Conservation (phyloP, 2,888 invertebrate species). For the Pharmacophagus antenor region DNA sequence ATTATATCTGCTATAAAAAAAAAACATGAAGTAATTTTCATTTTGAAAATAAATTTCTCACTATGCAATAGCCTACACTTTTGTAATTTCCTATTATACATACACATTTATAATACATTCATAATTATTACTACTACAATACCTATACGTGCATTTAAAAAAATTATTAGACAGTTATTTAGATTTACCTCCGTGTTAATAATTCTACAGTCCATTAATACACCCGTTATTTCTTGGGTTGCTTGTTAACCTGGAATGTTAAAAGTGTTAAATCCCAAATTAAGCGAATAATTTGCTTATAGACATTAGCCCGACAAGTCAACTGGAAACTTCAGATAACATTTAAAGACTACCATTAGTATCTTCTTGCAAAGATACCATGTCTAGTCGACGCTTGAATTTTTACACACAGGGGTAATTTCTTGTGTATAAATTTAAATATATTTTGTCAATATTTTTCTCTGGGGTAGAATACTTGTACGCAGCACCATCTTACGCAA, state of each 20-base stretch:
- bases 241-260: background rate
- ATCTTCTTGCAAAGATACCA: background rate
- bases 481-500: too few species aligned
- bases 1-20: too few species aligned
- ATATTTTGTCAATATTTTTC: background rate
- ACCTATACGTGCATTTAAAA: background rate
- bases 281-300: background rate
- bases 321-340: slow-evolving; percentile 7
- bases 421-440: background rate
- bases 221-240: background rate
- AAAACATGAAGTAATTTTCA: too few species aligned
- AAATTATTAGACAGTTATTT: too few species aligned
- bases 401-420: too few species aligned
- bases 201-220: too few species aligned
- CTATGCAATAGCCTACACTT: background rate
- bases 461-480: background rate
- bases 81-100: background rate
- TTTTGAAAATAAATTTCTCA: too few species aligned
- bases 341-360: slow-evolving; percentile 6
- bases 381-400: background rate
- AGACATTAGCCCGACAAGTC: slow-evolving; percentile 4
- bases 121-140: background rate
- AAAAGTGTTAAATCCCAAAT: background rate
- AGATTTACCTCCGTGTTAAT: too few species aligned
- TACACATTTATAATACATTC: too few species aligned